Conservation (phyloP, 1,140 invertebrate species). For the Luehdorfia chinensis region DNA sequence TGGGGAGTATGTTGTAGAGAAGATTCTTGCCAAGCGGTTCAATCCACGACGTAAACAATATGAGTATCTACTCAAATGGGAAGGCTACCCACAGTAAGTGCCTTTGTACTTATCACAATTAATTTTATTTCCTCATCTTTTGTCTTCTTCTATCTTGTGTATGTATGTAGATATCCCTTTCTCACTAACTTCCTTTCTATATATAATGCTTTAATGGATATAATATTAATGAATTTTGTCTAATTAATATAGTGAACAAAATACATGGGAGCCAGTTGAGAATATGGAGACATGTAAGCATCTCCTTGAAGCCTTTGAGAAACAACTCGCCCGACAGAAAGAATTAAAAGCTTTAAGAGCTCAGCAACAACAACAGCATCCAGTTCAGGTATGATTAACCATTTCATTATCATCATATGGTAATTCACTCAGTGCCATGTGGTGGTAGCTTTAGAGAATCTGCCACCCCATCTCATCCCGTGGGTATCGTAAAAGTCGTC, state of each 20-base stretch:
- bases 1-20: conserved; percentile 84
- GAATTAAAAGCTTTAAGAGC: conserved; percentile 80
- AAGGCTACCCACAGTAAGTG: conserved; percentile 84
- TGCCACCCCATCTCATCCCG: too few species aligned
- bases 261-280: conserved; percentile 88
- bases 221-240: too few species aligned
- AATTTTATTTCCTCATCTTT: too few species aligned
- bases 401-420: neutral
- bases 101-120: too few species aligned
- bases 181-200: too few species aligned
- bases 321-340: conserved; percentile 85
- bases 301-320: conserved; percentile 87
- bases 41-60: conserved; percentile 86
- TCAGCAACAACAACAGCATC: conserved; percentile 57
- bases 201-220: too few species aligned
- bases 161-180: too few species aligned
- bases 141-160: too few species aligned
- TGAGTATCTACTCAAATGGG: conserved; percentile 91
- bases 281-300: conserved; percentile 85
- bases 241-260: conserved; percentile 79
- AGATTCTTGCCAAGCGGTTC: conserved; percentile 88
- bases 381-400: conserved; percentile 40
- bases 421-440: neutral
- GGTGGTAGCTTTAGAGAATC: too few species aligned
- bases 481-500: too few species aligned